Base-by-base conservation (phyloP, 2,888 invertebrate genomes). In the Volucella zonaria region DNA sequence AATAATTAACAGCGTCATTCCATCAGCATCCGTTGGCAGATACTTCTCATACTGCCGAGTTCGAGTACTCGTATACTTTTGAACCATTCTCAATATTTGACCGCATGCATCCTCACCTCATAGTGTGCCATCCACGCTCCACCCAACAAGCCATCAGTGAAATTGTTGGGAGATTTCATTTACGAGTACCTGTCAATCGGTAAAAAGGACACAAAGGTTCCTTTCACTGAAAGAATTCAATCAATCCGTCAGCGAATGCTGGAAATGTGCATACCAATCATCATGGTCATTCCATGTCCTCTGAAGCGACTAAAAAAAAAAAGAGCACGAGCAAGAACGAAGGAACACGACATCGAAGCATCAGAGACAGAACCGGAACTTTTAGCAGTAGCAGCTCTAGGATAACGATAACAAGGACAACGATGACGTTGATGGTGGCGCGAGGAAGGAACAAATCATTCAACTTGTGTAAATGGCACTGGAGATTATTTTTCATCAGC, bases 401-500 rank as follows among this genome's bases (percentile, higher is more conserved):
- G 4, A 12, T 11, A 15, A 42, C n/a, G 49, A 15, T 14, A 42
- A 51, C 42, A 64, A 61, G 49, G 64, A 67, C 49, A 10, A 64
- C 58, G 18, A 59, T 10, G 51, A n/a, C n/a, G 43, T 45, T 43
- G 58, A 75, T 56, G 45, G 73, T 59, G 45, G 54, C 15, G 73
- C 76, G 64, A 66, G 85, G 81, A 85, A 85, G 81, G 81, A 85
- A 85, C 71, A 85, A 85, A 85, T 85, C 85, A 85, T 81, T 85
- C 85, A 81, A 58, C 71, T 85, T 85, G 85, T 81, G 76, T 66
- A 77, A 85, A 73, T 85, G 81, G 76, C 73, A 77, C 76, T 73
- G 85, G 81, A 85, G 85, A 85, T 85, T 85, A 85, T 81, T 85
- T 85, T 85, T 85, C 81, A 85, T 85, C 85, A 85, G 85, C 85